Evolutionary conservation across 2,797 vertebrate species (phyloP).

Genomic region (Coranthus polyacanthus): DNA sequence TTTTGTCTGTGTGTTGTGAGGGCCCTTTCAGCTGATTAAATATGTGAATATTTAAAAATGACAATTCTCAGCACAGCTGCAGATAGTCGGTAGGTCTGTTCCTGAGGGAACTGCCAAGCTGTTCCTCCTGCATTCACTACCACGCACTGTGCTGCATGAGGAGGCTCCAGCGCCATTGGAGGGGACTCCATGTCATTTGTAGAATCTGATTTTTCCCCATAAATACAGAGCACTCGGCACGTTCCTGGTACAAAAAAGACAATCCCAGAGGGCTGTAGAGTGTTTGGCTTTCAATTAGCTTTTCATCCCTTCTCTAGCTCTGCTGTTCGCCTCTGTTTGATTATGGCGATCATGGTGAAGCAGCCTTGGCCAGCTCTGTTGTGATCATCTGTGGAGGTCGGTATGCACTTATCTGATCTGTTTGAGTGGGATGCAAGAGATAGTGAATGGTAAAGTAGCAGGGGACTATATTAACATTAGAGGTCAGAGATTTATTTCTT

Average conservation of each 20-base stretch:
- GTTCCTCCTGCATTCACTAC: constrained; percentile 79
- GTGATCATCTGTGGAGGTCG: constrained; percentile 45
- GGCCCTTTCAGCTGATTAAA: constrained; percentile 84
- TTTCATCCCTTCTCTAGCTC: constrained; percentile 49
- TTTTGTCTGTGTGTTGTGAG: constrained; percentile 65
- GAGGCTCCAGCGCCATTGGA: constrained; percentile 76
- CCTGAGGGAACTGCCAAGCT: constrained; percentile 85
- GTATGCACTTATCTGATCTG: constrained; percentile 28
- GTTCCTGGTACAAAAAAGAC: constrained; percentile 53
- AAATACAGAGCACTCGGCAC: constrained; percentile 75
- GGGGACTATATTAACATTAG: constrained; percentile 13
- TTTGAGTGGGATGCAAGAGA: constrained; percentile 13
- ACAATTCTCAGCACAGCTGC: constrained; percentile 86
- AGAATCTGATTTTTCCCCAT: constrained; percentile 70
- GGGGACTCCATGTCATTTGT: constrained; percentile 77
- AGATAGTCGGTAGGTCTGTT: constrained; percentile 79
- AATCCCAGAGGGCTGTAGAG: constrained; percentile 64
- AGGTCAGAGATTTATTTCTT: constrained; percentile 28
- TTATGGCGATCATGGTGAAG: constrained; percentile 45
- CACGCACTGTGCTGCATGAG: constrained; percentile 75
- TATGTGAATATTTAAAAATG: constrained; percentile 89
- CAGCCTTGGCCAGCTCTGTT: constrained; percentile 29
- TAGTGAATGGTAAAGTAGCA: constrained; percentile 4
- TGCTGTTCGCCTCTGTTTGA: constrained; percentile 62
- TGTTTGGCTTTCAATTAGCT: constrained; percentile 83